Percentiles rank a stretch among this genome's conserved stretches.
phyloP scores from a whole-genome alignment of 2,888 invertebrate genomes.

The Parnassius apollo region DNA sequence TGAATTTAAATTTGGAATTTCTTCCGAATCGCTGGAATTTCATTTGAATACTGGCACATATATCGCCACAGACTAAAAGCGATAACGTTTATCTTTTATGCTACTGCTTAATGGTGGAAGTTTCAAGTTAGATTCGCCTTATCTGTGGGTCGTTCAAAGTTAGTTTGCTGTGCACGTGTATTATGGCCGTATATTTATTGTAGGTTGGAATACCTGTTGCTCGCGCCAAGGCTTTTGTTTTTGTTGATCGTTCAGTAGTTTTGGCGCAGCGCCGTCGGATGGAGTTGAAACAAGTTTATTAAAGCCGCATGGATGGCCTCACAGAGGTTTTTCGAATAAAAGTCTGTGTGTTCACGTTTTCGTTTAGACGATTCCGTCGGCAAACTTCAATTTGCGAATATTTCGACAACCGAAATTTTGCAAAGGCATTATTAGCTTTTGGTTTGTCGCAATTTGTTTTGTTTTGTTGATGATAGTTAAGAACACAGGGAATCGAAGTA shows the following conservation, averaged over 20 bases:
- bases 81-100: conserved; percentile 24
- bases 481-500: too few species aligned
- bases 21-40: conserved; percentile 32
- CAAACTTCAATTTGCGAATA: not conserved
- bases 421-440: not conserved
- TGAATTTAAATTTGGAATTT: conserved; percentile 47
- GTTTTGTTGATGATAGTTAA: too few species aligned
- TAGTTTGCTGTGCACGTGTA: conserved; percentile 26
- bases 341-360: conserved; percentile 17
- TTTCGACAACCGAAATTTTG: conserved; percentile 8
- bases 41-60: conserved; percentile 33
- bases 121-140: conserved; percentile 26
- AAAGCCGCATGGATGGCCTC: conserved; percentile 30
- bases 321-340: conserved; percentile 21
- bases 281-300: conserved; percentile 40
- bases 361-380: conserved; percentile 12
- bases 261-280: conserved; percentile 45
- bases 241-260: conserved; percentile 66
- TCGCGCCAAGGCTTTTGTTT: conserved; percentile 53
- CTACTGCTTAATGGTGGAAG: conserved; percentile 20
- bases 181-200: conserved; percentile 30
- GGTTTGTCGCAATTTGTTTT: too few species aligned
- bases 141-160: conserved; percentile 30
- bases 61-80: conserved; percentile 26
- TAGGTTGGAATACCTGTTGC: conserved; percentile 55